Base-by-base conservation (phyloP, 2,888 invertebrate genomes). In the Elgonia sp. region DNA sequence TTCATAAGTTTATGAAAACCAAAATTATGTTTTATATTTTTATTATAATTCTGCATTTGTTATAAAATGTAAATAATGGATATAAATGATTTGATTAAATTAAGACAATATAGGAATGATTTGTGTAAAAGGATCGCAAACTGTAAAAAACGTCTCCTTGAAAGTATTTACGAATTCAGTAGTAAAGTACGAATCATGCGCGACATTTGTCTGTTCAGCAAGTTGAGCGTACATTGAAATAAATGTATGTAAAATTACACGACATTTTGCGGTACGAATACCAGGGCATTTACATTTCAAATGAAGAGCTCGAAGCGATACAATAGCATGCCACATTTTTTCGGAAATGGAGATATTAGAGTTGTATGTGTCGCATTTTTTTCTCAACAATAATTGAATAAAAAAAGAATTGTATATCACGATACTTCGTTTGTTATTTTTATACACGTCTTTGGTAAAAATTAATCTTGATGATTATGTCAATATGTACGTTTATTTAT, bases 281-380 rank as follows among this genome's bases (percentile, higher is more conserved):
- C 20, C 57, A 62, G 50, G 50, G n/a, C 70, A 80, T 80, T 80
- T 80, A 80, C 80, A 80, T 80, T 80, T 80, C 53, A 53, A 53
- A 53, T 53, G 53, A 53, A 53, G n/a, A 53, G 40, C 50, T 20
- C 53, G 53, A 42, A 67, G 42, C 69, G 18, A 69, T 55, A 65
- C 29, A 79, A 60, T 69, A 46, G 40, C 6, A 77, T 18, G 55
- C 14, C 40, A 67, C 53, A 53, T 76, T 76, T 75, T 75, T 53
- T 53, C n/a, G 53, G n/a, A n/a, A 53, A 14, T 53, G 53, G 12
- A 16, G n/a, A 53, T 21, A 53, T 53, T 70, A 37, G 16, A 53
- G 29, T 42, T 50, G 29, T 7, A 37, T n/a, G 53, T n/a, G n/a
- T 53, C 53, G n/a, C n/a, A n/a, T 16, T 53, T 53, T 21, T 20